Conservation (phyloP, 2,888 invertebrate genomes). For the Pyrocoelia pectoralis region DNA sequence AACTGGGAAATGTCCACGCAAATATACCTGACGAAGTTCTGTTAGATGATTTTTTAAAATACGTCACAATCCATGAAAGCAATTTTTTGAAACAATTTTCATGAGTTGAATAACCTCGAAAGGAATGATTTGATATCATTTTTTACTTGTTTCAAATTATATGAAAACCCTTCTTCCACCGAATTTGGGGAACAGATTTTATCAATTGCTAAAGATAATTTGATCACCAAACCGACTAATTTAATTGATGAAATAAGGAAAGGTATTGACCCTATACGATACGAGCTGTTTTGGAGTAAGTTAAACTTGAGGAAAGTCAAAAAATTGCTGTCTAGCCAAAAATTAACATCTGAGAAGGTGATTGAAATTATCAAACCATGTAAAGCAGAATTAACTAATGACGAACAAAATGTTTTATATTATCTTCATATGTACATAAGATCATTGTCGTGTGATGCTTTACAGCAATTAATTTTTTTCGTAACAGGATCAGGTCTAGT, state of each 20-base stretch:
- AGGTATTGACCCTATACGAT: neutral
- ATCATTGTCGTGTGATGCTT: neutral
- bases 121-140: conserved; percentile 1
- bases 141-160: neutral
- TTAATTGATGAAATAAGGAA: conserved; percentile 1
- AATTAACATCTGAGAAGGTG: neutral
- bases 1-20: neutral
- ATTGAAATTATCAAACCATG: neutral
- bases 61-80: neutral
- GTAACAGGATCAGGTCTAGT: neutral
- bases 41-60: conserved; percentile 3
- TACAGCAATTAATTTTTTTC: neutral
- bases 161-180: neutral
- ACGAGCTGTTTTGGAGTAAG: neutral
- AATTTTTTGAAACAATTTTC: neutral
- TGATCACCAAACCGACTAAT: neutral
- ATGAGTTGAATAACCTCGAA: too few relatives aligned
- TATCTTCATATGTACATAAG: neutral
- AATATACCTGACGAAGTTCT: neutral
- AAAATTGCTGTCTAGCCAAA: neutral
- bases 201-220: neutral
- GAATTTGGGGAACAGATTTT: neutral
- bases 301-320: too few relatives aligned
- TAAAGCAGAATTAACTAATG: neutral
- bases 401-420: neutral